Conservation (phyloP, 2,113 vertebrate species). For the Engraulis encrasicolus region DNA sequence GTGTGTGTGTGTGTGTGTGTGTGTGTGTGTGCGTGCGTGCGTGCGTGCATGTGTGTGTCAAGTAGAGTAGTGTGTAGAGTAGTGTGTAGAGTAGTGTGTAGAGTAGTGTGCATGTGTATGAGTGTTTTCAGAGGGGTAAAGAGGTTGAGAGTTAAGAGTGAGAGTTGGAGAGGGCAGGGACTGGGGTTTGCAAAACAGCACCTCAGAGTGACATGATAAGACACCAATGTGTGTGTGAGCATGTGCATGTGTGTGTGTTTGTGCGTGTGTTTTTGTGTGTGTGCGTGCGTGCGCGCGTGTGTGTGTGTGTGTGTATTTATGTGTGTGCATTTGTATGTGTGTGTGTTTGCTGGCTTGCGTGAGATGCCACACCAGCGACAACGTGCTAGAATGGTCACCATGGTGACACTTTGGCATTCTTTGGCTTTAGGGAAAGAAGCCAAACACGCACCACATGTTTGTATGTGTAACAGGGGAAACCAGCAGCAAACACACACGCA, state of each 20-base stretch:
- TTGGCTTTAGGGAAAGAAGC: not conserved
- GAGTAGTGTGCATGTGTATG: too few species aligned
- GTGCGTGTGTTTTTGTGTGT: too few species aligned
- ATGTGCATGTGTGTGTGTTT: too few species aligned
- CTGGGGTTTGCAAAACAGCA: constrained; percentile 61
- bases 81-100: too few species aligned
- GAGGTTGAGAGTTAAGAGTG: constrained; percentile 52
- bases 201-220: constrained; percentile 41
- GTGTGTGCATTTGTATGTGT: too few species aligned
- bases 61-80: too few species aligned
- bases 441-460: constrained; percentile 5
- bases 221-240: too few species aligned
- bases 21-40: too few species aligned
- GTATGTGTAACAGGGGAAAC: not conserved
- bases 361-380: constrained; percentile 40
- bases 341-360: constrained; percentile 59
- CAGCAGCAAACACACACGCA: not conserved
- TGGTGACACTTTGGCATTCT: constrained; percentile 51
- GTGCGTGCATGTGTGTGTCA: too few species aligned
- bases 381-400: constrained; percentile 38
- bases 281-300: too few species aligned
- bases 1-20: too few species aligned
- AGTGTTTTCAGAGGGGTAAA: constrained; percentile 9
- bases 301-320: too few species aligned
- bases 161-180: constrained; percentile 50